Evolutionary conservation across 2,113 vertebrate species (phyloP).

Genomic region (Larimichthys crocea): DNA sequence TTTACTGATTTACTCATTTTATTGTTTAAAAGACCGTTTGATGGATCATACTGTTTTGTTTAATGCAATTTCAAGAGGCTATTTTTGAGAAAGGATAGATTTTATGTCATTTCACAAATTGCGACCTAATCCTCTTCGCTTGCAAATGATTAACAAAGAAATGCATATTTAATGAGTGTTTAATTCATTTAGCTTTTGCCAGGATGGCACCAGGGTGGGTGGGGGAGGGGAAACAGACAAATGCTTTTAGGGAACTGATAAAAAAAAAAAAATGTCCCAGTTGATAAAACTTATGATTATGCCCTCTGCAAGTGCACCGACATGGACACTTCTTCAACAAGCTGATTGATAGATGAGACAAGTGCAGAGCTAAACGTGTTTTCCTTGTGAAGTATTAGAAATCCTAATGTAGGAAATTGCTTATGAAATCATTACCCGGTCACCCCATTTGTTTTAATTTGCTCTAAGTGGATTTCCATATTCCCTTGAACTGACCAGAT

Average conservation of each 20-base stretch:
- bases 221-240: conserved; percentile 51
- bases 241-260: conserved; percentile 62
- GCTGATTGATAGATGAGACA: conserved; percentile 75
- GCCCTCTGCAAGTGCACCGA: conserved; percentile 10
- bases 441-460: conserved; percentile 86
- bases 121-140: conserved; percentile 84
- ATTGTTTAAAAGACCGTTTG: conserved; percentile 55
- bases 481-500: conserved; percentile 85
- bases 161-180: conserved; percentile 84
- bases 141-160: conserved; percentile 85
- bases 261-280: conserved; percentile 41
- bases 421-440: conserved; percentile 83
- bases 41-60: conserved; percentile 67
- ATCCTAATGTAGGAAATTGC: conserved; percentile 82
- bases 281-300: conserved; percentile 49
- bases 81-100: conserved; percentile 79
- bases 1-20: conserved; percentile 59
- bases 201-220: conserved; percentile 59
- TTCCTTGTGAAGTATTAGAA: conserved; percentile 80
- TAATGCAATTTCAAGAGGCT: conserved; percentile 77
- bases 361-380: conserved; percentile 67
- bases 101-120: conserved; percentile 84
- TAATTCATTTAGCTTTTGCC: conserved; percentile 82
- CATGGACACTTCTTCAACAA: conserved; percentile 48
- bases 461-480: conserved; percentile 83